A percentile compares a stretch with the other conserved stretches of the same genome.
These are phyloP conservation scores for Chymomyza costata DNA, from an alignment of 1,140 invertebrate species.

Conservation along the genomic window DNA sequence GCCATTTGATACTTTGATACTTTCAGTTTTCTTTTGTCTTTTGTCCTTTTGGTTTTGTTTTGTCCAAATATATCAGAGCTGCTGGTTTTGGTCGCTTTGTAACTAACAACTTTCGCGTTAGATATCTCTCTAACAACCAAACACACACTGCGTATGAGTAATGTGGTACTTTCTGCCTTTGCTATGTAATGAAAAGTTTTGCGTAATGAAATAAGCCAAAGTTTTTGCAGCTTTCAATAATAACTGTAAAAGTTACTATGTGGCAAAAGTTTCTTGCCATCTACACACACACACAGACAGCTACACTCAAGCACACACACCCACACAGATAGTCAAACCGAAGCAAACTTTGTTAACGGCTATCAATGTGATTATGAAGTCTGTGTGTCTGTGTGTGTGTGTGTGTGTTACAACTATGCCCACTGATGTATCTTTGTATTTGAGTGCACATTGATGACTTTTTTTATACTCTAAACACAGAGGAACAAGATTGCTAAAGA, in stretches of 20 bases:
- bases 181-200: constrained; percentile 62
- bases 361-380: constrained; percentile 60
- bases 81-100: constrained; percentile 19
- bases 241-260: constrained; percentile 71
- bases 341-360: constrained; percentile 25
- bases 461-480: too few relatives aligned
- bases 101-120: constrained; percentile 43
- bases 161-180: constrained; percentile 11
- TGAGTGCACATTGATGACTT: constrained; percentile 10
- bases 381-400: constrained; percentile 36
- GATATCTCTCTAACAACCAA: too few relatives aligned
- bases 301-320: too few relatives aligned
- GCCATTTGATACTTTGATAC: constrained; percentile 49
- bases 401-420: constrained; percentile 4
- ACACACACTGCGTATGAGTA: constrained; percentile 34
- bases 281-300: too few relatives aligned
- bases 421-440: neutral
- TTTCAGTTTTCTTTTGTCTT: constrained; percentile 22
- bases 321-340: too few relatives aligned
- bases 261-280: constrained; percentile 58
- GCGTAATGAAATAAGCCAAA: constrained; percentile 71
- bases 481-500: too few relatives aligned
- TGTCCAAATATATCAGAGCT: too few relatives aligned
- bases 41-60: too few relatives aligned
- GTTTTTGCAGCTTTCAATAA: constrained; percentile 69